Evolutionary conservation across 2,113 vertebrate species (phyloP).

Genomic region (Tylochromis polylepis): DNA sequence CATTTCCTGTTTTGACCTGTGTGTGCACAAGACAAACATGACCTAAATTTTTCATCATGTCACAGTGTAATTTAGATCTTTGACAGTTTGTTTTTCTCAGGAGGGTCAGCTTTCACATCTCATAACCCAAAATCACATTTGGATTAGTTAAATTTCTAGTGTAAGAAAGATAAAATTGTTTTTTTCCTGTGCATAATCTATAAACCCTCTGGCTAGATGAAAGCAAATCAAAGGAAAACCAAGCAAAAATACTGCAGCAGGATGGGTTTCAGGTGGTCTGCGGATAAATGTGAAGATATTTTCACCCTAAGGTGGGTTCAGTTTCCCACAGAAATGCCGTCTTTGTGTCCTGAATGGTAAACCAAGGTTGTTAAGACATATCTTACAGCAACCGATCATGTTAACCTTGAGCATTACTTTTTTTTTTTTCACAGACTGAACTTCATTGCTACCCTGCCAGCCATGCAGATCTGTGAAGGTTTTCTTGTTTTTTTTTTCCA

Average conservation of each 20-base stretch:
- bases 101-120: neutral
- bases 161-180: neutral
- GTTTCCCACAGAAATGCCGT: neutral
- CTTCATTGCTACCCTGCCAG: neutral
- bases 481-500: neutral
- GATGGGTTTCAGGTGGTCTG: neutral
- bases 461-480: neutral
- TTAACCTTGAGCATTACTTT: neutral
- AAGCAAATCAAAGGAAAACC: neutral
- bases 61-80: neutral
- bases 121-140: neutral
- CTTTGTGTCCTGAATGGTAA: neutral
- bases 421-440: neutral
- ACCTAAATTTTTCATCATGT: neutral
- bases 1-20: neutral
- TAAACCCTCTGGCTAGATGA: neutral
- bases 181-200: neutral
- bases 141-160: accelerated
- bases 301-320: neutral
- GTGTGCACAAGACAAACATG: neutral
- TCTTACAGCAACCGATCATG: neutral
- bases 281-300: neutral
- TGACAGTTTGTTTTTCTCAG: neutral
- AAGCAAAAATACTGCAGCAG: neutral
- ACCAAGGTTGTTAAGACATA: neutral